Base-by-base conservation (phyloP, 2,797 vertebrate genomes). In the Molossus alvarezi region DNA sequence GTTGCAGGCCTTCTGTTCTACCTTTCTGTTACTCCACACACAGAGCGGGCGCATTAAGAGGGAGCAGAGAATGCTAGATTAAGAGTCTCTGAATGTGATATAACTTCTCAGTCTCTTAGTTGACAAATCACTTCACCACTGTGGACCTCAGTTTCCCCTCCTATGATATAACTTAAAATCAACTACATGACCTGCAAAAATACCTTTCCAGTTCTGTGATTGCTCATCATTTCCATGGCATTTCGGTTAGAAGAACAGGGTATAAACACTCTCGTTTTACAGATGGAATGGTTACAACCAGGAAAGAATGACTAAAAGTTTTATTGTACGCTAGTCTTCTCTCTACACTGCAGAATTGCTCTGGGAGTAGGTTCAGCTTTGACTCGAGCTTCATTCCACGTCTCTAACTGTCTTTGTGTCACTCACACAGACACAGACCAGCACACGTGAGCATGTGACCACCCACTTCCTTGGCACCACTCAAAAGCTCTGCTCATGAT, bases 401-500 rank as follows among this genome's bases (percentile, higher is more conserved):
- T 75, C 73, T 64, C 14, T 53, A 58, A 45, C 93, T 95, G 93
- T 89, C 48, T 91, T 33, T 8, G 4, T 83, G 48, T 91, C 29
- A 60, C 25, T 80, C 5, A 58, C 6, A 55, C 33, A 21, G 48
- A 13, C 1, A 20, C 23, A 76, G 62, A 88, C 60, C 79, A 23
- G 23, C 55, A 21, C 13, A 6, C 0, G 0, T 87, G 13, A 90
- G 55, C 45, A 51, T 11, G 13, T 55, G 86, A 84, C 71, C 23
- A 37, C 33, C 27, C 51, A 3, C 48, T 72, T 90, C 69, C 71
- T 67, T 65, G 41, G 55, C 10, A 27, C 23, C 18, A 0, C 37
- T 96, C 83, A 84, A 57, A 85, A 92, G 18, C 65, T 94, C 73
- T 18, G 6, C 13, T 84, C 60, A 80, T 89, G 94, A 71, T 71